phyloP scores from a whole-genome alignment of 2,113 vertebrate species.

The Rhinopomastus cyanomelas region DNA sequence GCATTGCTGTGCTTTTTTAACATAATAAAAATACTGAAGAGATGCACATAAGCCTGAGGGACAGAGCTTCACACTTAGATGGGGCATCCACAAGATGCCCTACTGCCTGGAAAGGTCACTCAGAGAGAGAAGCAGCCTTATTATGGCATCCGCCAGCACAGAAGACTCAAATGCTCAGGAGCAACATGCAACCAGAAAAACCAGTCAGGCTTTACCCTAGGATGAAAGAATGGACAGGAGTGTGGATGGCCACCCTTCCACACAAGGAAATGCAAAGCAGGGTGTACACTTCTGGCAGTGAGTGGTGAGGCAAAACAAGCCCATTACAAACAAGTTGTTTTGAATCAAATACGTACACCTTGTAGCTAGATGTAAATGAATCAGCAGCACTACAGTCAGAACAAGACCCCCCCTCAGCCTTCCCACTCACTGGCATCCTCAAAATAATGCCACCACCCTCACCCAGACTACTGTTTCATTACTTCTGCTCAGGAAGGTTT shows the following conservation, averaged over 20 bases:
- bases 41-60: not conserved
- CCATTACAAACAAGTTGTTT: not conserved
- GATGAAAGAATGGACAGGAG: not conserved
- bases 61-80: not conserved
- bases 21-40: not conserved
- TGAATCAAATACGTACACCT: not conserved
- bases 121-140: not conserved
- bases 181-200: not conserved
- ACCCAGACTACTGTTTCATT: not conserved
- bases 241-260: not conserved
- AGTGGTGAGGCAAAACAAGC: accelerated
- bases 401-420: not conserved
- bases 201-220: not conserved
- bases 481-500: not conserved
- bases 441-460: not conserved
- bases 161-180: not conserved
- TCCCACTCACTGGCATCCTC: not conserved
- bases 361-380: not conserved
- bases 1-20: not conserved
- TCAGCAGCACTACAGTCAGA: not conserved
- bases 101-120: not conserved
- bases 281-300: not conserved
- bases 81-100: not conserved
- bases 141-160: not conserved
- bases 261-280: not conserved